Evolutionary conservation across 2,797 vertebrate genomes (phyloP), one percentile per base, ranked within the genome.

Genomic region (Myotis myotis): DNA sequence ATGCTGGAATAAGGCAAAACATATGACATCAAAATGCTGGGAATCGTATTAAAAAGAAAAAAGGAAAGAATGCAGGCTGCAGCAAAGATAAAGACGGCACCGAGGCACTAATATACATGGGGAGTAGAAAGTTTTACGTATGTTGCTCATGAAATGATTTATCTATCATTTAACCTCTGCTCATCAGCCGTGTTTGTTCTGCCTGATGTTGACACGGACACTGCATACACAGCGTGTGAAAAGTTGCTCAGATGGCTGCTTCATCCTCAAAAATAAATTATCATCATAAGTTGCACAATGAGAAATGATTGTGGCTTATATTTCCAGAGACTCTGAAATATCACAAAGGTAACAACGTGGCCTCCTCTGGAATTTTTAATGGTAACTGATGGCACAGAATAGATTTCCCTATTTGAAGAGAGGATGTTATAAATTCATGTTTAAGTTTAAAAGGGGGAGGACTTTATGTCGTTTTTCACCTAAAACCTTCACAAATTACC

Each of bases 1-100:
- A 98, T 98, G 98, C 97, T 96, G 79, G 97, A 97, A 91, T 98
- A 99, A 99, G 98, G 98, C 98, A 98, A 98, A 99, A 98, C 98
- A 98, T 92, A 98, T 98, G 98, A 98, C 97, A 98, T 96, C 96
- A 44, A 96, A 98, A 97, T 93, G 36, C 97, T 97, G 97, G 92
- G 97, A 98, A 98, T 97, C 96, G 93, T 98, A 98, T 97, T 97
- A 92, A 91, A 97, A 96, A 97, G 88, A 81, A 93, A 94, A 95
- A 97, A 97, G 75, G 28, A 93, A 94, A 96, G 74, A 66, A 84
- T 85, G 90, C 96, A 96, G 97, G 82, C 96, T 97, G 97, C 89
- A 97, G 97, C 96, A 97, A 97, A 97, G 97, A 97, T 97, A 97
- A 98, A 98, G 98, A 97, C 97, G 97, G 96, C 75, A 96, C 93